Percentiles rank a stretch among this genome's conserved stretches.
phyloP scores from a whole-genome alignment of 2,113 vertebrate genomes.

The Scatophagus argus region DNA sequence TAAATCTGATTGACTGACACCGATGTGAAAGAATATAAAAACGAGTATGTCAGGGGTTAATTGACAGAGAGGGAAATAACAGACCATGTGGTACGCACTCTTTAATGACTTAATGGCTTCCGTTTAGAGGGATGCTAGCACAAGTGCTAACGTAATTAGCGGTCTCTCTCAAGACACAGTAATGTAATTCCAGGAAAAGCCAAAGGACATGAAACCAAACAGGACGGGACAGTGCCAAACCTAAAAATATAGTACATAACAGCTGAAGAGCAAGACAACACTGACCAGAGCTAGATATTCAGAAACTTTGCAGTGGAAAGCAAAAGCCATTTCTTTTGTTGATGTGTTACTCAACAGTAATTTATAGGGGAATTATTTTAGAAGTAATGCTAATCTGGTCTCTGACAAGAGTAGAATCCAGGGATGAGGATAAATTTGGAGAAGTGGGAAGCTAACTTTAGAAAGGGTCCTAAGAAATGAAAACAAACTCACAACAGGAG shows the following conservation, averaged over 20 bases:
- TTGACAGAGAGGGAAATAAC: conserved; percentile 55
- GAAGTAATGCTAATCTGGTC: background rate
- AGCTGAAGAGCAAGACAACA: conserved; percentile 2
- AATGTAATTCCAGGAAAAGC: conserved; percentile 69
- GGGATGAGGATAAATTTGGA: background rate
- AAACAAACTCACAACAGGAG: conserved; percentile 35
- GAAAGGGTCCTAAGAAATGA: conserved; percentile 19
- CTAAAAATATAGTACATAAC: conserved; percentile 31
- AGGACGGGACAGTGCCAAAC: conserved; percentile 50
- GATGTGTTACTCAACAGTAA: background rate
- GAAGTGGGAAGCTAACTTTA: conserved; percentile 31
- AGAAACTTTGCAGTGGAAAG: background rate
- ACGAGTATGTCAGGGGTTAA: conserved; percentile 37
- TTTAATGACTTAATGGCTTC: conserved; percentile 75
- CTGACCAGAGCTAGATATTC: background rate
- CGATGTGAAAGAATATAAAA: conserved; percentile 38
- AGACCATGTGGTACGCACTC: conserved; percentile 26
- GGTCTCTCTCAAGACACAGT: conserved; percentile 63
- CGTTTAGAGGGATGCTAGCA: conserved; percentile 66
- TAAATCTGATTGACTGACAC: conserved; percentile 13
- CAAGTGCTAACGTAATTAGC: conserved; percentile 75
- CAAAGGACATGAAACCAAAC: conserved; percentile 54
- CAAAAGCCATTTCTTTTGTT: background rate
- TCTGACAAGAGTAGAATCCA: background rate
- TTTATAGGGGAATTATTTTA: conserved; percentile 6